Evolutionary conservation across 2,888 invertebrate genomes (phyloP).

Genomic region (Catocala fraxini): DNA sequence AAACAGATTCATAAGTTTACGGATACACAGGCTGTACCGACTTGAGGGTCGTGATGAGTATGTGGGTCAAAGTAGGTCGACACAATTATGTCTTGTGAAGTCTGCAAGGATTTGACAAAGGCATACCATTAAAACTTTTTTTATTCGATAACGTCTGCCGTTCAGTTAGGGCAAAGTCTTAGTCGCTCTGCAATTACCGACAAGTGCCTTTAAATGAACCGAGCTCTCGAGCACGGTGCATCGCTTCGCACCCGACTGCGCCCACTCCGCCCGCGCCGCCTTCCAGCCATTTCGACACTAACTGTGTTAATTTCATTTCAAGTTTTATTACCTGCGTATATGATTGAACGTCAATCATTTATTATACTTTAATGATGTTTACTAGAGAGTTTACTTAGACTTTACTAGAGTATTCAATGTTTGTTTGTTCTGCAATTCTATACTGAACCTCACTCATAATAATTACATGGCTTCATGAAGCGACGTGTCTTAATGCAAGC

Average conservation of each 20-base stretch:
- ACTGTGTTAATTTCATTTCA: conserved; percentile 77
- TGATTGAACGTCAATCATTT: conserved; percentile 41
- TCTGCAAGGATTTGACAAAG: conserved; percentile 61
- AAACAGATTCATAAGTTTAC: conserved; percentile 17
- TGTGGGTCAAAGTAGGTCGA: conserved; percentile 42
- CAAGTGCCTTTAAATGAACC: conserved; percentile 87
- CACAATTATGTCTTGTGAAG: conserved; percentile 54
- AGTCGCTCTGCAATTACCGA: conserved; percentile 86
- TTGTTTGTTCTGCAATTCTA: no score
- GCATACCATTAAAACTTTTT: conserved; percentile 83
- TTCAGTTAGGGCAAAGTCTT: conserved; percentile 79
- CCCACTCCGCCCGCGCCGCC: conserved; percentile 69
- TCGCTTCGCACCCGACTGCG: conserved; percentile 78
- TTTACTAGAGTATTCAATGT: no score
- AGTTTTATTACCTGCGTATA: conserved; percentile 53
- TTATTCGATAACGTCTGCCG: conserved; percentile 78
- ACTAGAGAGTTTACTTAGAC: no score
- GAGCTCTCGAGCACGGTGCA: conserved; percentile 86
- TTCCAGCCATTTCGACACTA: conserved; percentile 67
- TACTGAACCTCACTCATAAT: no score
- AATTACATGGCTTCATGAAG: no score
- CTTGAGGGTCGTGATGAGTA: conserved; percentile 28
- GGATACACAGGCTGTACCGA: conserved; percentile 12
- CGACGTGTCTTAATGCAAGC: no score
- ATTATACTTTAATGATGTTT: no score